Conservation (phyloP, 2,888 invertebrate genomes). For the Phasia obesa region DNA sequence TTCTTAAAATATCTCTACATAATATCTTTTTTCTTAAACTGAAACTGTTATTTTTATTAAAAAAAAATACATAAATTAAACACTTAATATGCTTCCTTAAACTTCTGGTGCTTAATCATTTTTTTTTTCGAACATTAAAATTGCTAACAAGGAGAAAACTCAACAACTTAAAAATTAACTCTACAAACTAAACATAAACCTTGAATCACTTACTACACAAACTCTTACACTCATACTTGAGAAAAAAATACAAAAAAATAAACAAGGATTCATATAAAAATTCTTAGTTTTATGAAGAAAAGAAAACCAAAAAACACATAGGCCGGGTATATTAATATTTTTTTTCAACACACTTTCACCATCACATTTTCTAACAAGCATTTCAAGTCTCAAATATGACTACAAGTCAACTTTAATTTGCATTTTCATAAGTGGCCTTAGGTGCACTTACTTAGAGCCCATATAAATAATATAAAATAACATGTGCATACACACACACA, state of each 20-base stretch:
- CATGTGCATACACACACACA: too few relatives aligned
- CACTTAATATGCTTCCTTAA: constrained; percentile 54
- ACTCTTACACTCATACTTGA: constrained; percentile 2
- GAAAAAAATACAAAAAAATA: not conserved
- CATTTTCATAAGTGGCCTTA: constrained; percentile 80
- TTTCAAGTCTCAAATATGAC: constrained; percentile 65
- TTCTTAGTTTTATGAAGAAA: constrained; percentile 53
- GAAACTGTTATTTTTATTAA: not conserved
- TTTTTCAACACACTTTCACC: not conserved
- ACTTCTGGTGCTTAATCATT: constrained; percentile 38
- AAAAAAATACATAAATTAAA: not conserved
- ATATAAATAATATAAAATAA: constrained; percentile 65
- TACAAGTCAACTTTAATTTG: constrained; percentile 80
- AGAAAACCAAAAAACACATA: not conserved
- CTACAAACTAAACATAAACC: constrained; percentile 47
- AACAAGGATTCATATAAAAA: not conserved
- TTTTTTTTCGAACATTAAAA: constrained; percentile 31
- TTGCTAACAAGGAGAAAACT: constrained; percentile 38
- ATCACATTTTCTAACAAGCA: constrained; percentile 9
- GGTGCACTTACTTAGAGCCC: constrained; percentile 80
- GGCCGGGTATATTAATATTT: constrained; percentile 52
- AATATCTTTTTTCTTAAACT: not conserved
- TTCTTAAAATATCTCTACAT: too few relatives aligned
- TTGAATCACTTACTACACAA: constrained; percentile 9
- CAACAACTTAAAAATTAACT: constrained; percentile 61